Percentiles rank a stretch among this genome's conserved stretches.
phyloP scores from a whole-genome alignment of 2,797 vertebrate species.

The Rousettus madagascariensis region DNA sequence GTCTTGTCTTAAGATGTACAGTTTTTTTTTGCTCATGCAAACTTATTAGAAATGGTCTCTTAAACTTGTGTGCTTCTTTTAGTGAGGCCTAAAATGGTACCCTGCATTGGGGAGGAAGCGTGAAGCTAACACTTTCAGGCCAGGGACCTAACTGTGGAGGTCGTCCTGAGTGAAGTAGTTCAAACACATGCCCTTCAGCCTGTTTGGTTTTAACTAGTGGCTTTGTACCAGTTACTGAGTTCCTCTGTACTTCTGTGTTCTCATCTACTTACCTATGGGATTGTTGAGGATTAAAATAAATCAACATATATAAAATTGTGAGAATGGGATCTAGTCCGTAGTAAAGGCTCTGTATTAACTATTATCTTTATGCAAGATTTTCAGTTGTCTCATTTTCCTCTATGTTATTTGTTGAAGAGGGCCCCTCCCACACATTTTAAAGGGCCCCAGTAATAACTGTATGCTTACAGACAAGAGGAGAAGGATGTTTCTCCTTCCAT shows the following conservation, averaged over 20 bases:
- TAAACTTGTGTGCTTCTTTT: background rate
- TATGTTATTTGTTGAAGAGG: background rate
- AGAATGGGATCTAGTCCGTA: background rate
- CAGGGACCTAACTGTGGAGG: background rate
- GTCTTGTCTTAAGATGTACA: background rate
- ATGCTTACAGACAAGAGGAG: background rate
- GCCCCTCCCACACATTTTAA: background rate
- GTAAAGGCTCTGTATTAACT: background rate
- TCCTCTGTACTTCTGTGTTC: background rate
- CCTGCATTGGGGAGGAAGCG: background rate
- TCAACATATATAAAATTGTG: background rate
- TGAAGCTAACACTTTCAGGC: background rate
- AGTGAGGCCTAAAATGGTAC: background rate
- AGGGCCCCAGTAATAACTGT: background rate
- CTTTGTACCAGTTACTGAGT: background rate
- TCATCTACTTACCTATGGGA: background rate
- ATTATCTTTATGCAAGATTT: background rate
- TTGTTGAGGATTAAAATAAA: background rate
- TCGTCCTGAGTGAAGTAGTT: accelerated
- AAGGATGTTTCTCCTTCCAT: background rate
- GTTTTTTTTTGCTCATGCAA: background rate
- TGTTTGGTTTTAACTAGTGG: background rate
- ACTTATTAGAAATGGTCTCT: background rate
- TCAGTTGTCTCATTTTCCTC: background rate
- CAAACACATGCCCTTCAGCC: background rate